Evolutionary conservation across 2,888 invertebrate species (phyloP).

Genomic region (Hymenopus coronatus): DNA sequence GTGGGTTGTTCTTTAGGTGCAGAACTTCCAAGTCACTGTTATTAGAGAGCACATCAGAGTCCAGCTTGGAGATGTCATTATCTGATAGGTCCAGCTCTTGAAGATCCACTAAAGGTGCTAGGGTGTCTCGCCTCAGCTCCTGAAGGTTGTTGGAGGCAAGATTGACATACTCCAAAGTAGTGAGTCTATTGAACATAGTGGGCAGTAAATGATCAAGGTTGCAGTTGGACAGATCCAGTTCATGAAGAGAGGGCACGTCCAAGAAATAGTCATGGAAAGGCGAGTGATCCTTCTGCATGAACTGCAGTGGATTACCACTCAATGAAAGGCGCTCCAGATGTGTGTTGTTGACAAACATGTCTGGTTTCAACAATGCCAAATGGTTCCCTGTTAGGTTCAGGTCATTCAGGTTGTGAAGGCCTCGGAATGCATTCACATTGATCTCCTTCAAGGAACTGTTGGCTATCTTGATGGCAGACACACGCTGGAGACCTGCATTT

Average conservation of each 20-base stretch:
- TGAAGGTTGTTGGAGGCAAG: conserved; percentile 59
- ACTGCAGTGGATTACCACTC: conserved; percentile 62
- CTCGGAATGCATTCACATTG: conserved; percentile 67
- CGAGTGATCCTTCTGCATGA: conserved; percentile 45
- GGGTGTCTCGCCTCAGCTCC: background rate
- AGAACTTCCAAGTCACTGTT: background rate
- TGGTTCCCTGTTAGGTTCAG: conserved; percentile 68
- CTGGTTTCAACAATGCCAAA: conserved; percentile 63
- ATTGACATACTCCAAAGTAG: conserved; percentile 64
- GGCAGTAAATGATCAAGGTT: conserved; percentile 63
- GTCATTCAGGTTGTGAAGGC: conserved; percentile 62
- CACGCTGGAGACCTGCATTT: background rate
- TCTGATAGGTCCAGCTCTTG: conserved; percentile 57
- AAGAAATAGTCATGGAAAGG: conserved; percentile 52
- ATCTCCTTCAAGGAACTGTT: conserved; percentile 65
- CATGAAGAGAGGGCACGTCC: conserved; percentile 63
- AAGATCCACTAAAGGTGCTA: conserved; percentile 44
- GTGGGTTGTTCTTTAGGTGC: conserved; percentile 10
- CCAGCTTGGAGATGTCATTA: background rate
- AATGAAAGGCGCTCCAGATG: conserved; percentile 65
- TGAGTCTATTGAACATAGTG: conserved; percentile 62
- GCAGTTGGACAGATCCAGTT: conserved; percentile 69
- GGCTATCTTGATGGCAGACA: background rate
- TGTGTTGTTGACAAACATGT: conserved; percentile 66
- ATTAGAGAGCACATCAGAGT: background rate